Conservation (phyloP, 2,888 invertebrate species). For the Aradus depressus region DNA sequence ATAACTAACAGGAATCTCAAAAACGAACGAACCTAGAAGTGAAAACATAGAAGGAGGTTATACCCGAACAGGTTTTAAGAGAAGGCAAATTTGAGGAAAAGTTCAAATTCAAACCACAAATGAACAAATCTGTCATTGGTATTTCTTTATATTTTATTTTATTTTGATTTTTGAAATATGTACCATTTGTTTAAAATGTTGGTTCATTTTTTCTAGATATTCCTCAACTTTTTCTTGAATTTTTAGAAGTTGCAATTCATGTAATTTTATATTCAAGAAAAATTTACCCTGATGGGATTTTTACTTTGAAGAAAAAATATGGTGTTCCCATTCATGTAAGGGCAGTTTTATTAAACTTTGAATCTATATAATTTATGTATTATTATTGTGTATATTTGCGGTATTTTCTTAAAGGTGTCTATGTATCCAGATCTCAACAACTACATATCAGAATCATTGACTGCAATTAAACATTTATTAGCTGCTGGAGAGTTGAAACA, state of each 20-base stretch:
- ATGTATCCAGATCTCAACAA: conserved; percentile 53
- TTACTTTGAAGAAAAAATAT: conserved; percentile 51
- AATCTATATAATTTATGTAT: not conserved
- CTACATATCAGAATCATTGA: conserved; percentile 47
- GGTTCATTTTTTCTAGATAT: conserved; percentile 37
- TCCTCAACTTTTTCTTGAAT: conserved; percentile 50
- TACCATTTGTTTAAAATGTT: not conserved
- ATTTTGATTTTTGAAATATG: not conserved
- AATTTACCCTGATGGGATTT: conserved; percentile 53
- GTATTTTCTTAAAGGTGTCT: conserved; percentile 34
- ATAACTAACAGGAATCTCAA: too few species aligned
- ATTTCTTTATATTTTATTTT: not conserved
- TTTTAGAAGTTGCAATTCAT: conserved; percentile 53
- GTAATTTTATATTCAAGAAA: conserved; percentile 48
- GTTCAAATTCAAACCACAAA: too few species aligned
- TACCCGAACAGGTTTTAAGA: too few species aligned
- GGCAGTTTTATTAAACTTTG: not conserved
- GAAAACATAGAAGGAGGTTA: too few species aligned
- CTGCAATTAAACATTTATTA: conserved; percentile 42
- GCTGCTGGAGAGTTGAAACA: conserved; percentile 42
- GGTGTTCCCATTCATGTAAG: conserved; percentile 45
- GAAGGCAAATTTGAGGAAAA: too few species aligned
- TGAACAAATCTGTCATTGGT: too few species aligned
- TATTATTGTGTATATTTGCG: not conserved
- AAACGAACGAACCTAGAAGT: too few species aligned